Evolutionary conservation across 30 jellyfish, hydroid and myxozoan genomes (phyloP).

Genomic region (Aurelia sp.): DNA sequence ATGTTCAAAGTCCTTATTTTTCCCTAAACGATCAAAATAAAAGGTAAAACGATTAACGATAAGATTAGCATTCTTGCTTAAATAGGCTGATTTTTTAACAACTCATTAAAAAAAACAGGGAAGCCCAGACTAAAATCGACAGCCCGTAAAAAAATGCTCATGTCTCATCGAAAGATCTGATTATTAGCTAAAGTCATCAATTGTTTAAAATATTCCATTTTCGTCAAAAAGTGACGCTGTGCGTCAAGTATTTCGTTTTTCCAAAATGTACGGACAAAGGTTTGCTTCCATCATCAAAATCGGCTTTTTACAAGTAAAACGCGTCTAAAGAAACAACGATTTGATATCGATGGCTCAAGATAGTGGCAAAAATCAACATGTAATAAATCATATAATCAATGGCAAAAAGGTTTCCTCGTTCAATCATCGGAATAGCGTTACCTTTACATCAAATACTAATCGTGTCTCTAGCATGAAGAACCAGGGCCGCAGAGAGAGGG

Average conservation of each 20-base stretch:
- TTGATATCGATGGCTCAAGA: too few relatives aligned
- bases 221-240: neutral
- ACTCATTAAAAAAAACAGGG: neutral
- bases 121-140: neutral
- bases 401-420: too few relatives aligned
- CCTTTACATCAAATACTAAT: too few relatives aligned
- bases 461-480: too few relatives aligned
- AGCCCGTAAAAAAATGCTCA: neutral
- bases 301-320: too few relatives aligned
- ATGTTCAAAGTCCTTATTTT: neutral
- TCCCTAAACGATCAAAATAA: neutral
- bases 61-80: neutral
- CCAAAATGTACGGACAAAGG: neutral
- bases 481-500: too few relatives aligned
- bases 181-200: neutral
- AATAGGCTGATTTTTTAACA: neutral
- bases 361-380: too few relatives aligned
- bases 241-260: neutral
- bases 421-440: too few relatives aligned
- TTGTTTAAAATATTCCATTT: neutral
- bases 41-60: neutral
- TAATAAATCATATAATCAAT: too few relatives aligned
- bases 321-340: too few relatives aligned
- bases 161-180: neutral
- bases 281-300: neutral